Conservation (phyloP, 2,797 vertebrate genomes). For the Thamnophis elegans region DNA sequence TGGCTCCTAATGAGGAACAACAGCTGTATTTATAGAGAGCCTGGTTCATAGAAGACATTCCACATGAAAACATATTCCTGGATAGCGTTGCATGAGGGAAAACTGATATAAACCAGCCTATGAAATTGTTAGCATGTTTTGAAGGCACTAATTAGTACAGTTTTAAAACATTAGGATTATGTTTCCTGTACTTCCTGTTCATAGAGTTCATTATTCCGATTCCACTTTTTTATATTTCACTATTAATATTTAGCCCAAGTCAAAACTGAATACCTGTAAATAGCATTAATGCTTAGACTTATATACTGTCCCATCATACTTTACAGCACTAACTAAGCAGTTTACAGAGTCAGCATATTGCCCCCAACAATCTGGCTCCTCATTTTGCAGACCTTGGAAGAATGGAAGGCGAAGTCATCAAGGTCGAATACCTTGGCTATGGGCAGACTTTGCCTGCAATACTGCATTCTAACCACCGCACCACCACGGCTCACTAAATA, state of each 20-base stretch:
- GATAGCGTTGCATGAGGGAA: not conserved
- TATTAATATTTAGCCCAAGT: slow-evolving; percentile 20
- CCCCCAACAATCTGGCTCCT: not conserved
- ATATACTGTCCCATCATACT: not conserved
- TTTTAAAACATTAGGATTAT: not conserved
- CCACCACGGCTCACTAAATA: not conserved
- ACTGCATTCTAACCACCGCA: not conserved
- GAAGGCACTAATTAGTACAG: slow-evolving; percentile 4
- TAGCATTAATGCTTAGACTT: not conserved
- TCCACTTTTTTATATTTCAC: not conserved
- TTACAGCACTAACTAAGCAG: not conserved
- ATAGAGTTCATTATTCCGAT: not conserved
- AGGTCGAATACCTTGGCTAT: not conserved
- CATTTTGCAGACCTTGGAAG: not conserved
- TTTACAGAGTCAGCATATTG: not conserved
- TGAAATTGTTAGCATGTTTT: not conserved
- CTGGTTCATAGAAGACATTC: not conserved
- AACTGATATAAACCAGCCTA: not conserved
- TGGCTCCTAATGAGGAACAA: not conserved
- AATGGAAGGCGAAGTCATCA: not conserved
- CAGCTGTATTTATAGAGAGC: not conserved
- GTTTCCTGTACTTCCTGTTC: not conserved
- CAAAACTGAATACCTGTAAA: not conserved
- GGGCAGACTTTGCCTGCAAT: not conserved
- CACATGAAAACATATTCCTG: not conserved